Percentiles rank a stretch among this genome's conserved stretches.
Conservation (phyloP, 1,140 invertebrate genomes). For the Atta cephalotes region DNA sequence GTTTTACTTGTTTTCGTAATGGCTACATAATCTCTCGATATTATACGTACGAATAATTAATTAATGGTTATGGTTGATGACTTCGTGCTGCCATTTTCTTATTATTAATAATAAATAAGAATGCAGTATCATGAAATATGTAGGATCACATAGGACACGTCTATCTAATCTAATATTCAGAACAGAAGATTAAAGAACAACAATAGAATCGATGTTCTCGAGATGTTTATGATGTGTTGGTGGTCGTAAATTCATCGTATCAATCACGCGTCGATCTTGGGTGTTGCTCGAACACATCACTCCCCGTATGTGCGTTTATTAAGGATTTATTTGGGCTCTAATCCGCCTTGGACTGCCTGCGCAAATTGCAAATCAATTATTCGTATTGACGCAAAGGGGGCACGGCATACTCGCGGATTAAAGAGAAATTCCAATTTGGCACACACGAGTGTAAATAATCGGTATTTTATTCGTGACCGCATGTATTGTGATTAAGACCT, state of each 20-base stretch:
- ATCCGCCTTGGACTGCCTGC: constrained; percentile 25
- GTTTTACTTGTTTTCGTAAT: not conserved
- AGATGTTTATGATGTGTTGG: not conserved
- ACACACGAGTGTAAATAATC: constrained; percentile 34
- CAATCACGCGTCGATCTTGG: constrained; percentile 32
- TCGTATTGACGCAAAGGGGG: constrained; percentile 42
- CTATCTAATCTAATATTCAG: not conserved
- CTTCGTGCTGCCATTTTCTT: not conserved
- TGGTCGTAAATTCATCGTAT: constrained; percentile 38
- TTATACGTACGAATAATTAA: constrained; percentile 12
- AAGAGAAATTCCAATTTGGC: constrained; percentile 27
- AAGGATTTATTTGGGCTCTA: constrained; percentile 40
- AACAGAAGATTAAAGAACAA: not conserved
- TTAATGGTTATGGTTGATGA: not conserved
- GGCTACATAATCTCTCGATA: not conserved
- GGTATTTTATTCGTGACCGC: constrained; percentile 3
- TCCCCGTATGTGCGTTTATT: constrained; percentile 34
- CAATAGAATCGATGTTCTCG: not conserved
- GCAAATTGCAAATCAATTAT: constrained; percentile 48
- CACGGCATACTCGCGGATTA: constrained; percentile 33
- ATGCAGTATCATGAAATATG: not conserved
- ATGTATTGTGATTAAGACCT: constrained; percentile 38
- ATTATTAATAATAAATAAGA: constrained; percentile 26
- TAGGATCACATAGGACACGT: not conserved
- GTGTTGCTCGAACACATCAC: not conserved